Base-by-base conservation (phyloP, 2,888 invertebrate genomes). In the Drosophila mimica region DNA sequence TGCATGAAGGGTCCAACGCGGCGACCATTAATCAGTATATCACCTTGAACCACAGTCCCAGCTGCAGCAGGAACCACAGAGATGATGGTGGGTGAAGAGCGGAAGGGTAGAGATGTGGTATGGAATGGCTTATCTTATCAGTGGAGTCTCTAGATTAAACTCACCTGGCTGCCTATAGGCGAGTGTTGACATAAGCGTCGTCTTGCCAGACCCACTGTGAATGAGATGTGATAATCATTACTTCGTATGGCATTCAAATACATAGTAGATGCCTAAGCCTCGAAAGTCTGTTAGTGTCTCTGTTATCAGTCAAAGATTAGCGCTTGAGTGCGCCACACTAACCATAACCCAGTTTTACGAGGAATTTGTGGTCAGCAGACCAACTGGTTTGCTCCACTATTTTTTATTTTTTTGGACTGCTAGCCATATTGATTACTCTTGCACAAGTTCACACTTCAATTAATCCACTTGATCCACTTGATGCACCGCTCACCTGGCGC, bases 181-280 rank as follows among this genome's bases (percentile, higher is more conserved):
- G 70, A 98, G 93, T 28, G 97, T 96, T 61, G 96, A 95, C 96
- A 98, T 96, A 57, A 98, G 93, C 0, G 98, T 97, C 71, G 97
- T 97, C 94, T 98, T 98, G 0, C 98, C 98, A 17, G 97, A 96
- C 17, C 98, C 98, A 93, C 93, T 93, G 81, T 64, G 75, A 87
- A 85, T 79, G 75, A 57, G 63, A 72, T 31, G 20, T 40, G 31
- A 15, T 40, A 57, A 54, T 30, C n/a, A 51, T 57, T 49, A 38
- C 25, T 15, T 25, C 17, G 31, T 8, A 43, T 25, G 13, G n/a
- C 40, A 28, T 28, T 11, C 9, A 60, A 49, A 57, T 28, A 38
- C 34, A 51, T 66, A 13, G 51, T 61, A 38, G 9, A 30, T 11
- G n/a, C 20, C 11, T 62, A 20, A 52, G 33, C 53, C 38, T 52